Base-by-base conservation (phyloP, 2,888 invertebrate genomes). In the Drosophila planitibia region DNA sequence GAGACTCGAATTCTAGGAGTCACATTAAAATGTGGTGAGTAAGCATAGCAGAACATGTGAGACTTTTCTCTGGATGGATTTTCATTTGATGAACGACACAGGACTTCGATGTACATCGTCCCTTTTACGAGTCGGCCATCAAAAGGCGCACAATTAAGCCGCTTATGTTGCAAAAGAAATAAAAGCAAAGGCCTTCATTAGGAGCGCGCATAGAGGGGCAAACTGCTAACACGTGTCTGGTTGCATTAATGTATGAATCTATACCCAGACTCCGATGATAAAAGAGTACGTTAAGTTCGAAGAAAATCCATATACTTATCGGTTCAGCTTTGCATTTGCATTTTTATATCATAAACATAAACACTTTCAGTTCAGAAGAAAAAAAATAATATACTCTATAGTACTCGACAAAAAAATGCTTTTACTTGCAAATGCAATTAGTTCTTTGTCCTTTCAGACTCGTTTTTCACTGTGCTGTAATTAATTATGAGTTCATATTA, bases 61-160 rank as follows among this genome's bases (percentile, higher is more conserved):
- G 54, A 22, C 22, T 39, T 35, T 72, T 41, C 62, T 44, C 9
- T 53, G 49, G 30, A 39, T 62, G 49, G 49, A 49, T 59, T 67
- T 62, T 73, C 54, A 62, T 76, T 80, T 79, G 61, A 59, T 67
- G 61, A 72, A 67, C 52, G 70, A 49, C 70, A 70, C 28, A 51
- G 59, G 66, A 70, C 62, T 60, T 51, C 55, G 67, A 72, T 82
- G 67, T 70, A 82, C 59, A 68, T 76, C 67, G 70, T 69, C 68
- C 63, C 66, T 76, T 83, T 81, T 76, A 79, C 57, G 85, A 79
- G 61, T 47, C 70, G 65, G 53, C 79, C 66, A 81, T 85, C 76
- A 85, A 88, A 83, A 79, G 81, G 70, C 79, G 61, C 64, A 75
- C 88, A 85, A 85, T 85, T 83, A 85, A 88, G 85, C 85, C 60